These are phyloP conservation scores for Brachionus asplanchnoidis DNA, from an alignment of 1,140 invertebrate genomes.

Conservation along the genomic window DNA sequence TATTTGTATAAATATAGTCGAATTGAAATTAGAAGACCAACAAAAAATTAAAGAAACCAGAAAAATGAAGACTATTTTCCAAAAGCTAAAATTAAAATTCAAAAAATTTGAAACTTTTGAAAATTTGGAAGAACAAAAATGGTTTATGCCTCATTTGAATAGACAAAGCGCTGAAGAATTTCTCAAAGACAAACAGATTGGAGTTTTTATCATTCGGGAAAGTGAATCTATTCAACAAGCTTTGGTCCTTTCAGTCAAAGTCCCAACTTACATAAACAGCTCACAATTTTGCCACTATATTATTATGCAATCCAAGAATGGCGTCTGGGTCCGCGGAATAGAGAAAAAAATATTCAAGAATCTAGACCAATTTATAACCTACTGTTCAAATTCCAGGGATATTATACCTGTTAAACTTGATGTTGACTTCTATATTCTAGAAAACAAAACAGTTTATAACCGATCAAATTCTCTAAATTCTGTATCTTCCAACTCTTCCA, in stretches of 20 bases:
- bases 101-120: neutral
- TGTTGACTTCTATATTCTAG: neutral
- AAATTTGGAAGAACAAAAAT: neutral
- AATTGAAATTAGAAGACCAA: neutral
- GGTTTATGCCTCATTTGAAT: neutral
- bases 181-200: neutral
- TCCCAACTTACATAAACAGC: neutral
- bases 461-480: neutral
- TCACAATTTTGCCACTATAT: neutral
- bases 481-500: neutral
- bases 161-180: neutral
- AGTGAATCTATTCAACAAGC: neutral
- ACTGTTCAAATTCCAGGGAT: neutral
- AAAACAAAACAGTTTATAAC: neutral
- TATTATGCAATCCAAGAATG: neutral
- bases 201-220: neutral
- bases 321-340: neutral
- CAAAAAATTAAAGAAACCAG: neutral
- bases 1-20: neutral
- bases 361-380: neutral
- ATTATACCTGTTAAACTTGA: neutral
- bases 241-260: neutral
- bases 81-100: neutral
- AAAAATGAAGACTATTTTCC: neutral
- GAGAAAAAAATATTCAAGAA: conserved; percentile 1